Percentiles rank a stretch among this genome's conserved stretches.
phyloP scores from a whole-genome alignment of 2,888 invertebrate genomes.

The Drosophila anomalata region DNA sequence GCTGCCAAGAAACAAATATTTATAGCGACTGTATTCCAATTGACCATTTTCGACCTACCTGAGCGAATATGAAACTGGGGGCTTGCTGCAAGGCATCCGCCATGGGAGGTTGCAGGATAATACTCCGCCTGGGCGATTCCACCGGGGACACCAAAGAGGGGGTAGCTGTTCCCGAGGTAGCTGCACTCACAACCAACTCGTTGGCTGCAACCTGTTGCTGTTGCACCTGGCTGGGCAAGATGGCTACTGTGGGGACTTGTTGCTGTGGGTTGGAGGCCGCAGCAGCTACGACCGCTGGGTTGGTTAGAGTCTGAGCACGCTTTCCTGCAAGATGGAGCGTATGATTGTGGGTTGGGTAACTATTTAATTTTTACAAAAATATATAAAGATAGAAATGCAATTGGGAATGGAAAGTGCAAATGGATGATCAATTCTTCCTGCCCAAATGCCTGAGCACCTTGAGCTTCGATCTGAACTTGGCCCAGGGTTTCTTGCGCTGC shows the following conservation, averaged over 20 bases:
- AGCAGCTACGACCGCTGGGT: constrained; percentile 29
- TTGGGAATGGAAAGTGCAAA: not conserved
- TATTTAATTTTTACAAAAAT: constrained; percentile 30
- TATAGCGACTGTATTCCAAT: not conserved
- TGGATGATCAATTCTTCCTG: constrained; percentile 37
- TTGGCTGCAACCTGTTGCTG: constrained; percentile 15
- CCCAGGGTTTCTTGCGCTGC: constrained; percentile 50
- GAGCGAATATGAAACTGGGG: constrained; percentile 76
- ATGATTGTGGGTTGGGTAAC: constrained; percentile 7
- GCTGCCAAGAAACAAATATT: constrained; percentile 52
- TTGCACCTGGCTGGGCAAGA: constrained; percentile 56
- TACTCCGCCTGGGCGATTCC: constrained; percentile 83
- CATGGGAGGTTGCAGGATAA: constrained; percentile 85
- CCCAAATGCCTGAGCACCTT: constrained; percentile 46
- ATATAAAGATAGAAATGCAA: constrained; percentile 13
- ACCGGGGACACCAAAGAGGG: constrained; percentile 57
- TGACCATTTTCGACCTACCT: constrained; percentile 59
- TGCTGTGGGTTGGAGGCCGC: constrained; percentile 22
- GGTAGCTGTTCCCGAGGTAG: constrained; percentile 12
- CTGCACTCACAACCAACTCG: constrained; percentile 9
- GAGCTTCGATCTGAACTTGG: constrained; percentile 48
- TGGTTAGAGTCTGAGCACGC: constrained; percentile 77
- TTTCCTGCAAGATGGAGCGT: constrained; percentile 66
- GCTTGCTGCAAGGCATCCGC: constrained; percentile 74
- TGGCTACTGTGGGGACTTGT: constrained; percentile 61